Base-by-base conservation (phyloP, 2,113 vertebrate genomes). In the Strix uralensis region DNA sequence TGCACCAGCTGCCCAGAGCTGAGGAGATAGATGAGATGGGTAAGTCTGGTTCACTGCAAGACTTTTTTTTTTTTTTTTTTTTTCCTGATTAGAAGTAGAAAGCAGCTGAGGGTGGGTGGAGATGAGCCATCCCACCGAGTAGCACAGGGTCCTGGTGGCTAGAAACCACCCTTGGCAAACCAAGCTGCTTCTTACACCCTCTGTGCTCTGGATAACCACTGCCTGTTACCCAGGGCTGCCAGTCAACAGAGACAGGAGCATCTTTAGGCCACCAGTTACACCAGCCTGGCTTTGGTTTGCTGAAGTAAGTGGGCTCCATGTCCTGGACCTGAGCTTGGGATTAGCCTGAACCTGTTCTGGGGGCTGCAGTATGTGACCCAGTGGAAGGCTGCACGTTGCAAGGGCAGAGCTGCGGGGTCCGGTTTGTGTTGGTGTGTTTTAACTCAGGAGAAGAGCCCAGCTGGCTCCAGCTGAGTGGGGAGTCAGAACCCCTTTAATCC, bases 251-350 rank as follows among this genome's bases (percentile, higher is more conserved):
- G 63, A 6, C 30, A 57, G 86, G 80, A 54, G 2, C 66, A 71
- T 18, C 83, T 58, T 54, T 42, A 51, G 70, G 65, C 15, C 54
- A 10, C 29, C 70, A 17, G 2, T n/a, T 17, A 8, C 52, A 17
- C 9, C 58, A 3, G 9, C 42, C 52, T 25, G 62, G 3, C 86
- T 47, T 32, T 0, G 0, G 4, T 18, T 12, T 7, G 42, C 80
- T 59, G 47, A 6, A 38, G 4, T 5, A 4, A 12, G 1, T 1
- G 21, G 7, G 14, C 15, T 71, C 51, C 5, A 36, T 4, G 34
- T 14, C 47, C 63, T 7, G 10, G 19, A 6, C 13, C 38, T 2
- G 0, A 29, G 1, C 15, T 14, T 62, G 69, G 83, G 15, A 11
- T 70, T 1, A 52, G 40, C 57, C 66, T 47, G 22, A n/a, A 13